Evolutionary conservation across 2,797 vertebrate species (phyloP), one percentile per base, ranked within the genome.

Genomic region (Apogon talboti): DNA sequence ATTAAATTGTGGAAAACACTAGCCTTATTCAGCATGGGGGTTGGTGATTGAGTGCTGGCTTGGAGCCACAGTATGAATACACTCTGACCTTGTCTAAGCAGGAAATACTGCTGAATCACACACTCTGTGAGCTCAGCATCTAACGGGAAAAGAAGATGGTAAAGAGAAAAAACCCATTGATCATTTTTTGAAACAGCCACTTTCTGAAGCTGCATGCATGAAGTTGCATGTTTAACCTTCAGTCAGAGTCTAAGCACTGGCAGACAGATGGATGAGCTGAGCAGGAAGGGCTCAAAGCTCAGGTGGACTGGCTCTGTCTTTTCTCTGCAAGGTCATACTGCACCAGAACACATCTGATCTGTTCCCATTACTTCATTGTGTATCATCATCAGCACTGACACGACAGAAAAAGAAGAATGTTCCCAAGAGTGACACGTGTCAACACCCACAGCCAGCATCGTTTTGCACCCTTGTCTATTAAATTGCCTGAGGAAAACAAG

Each of bases 261-360:
- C 71, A 78, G 84, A 87, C 89, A 89, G 88, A 90, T 87, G 88
- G 88, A 72, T 62, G 86, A 88, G 89, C 83, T 86, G 84, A 87
- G 86, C 85, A 78, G 56, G 58, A 81, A 79, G 60, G 86, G 86
- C 87, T 91, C 81, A 89, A 83, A 88, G 87, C 90, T 87, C 82
- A 90, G 82, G 83, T 90, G 76, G 76, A 85, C 58, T 71, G 58
- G 33, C 51, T 74, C 28, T 68, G 30, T 64, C 38, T 48, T 66
- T 54, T 59, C 58, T 57, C 53, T 66, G 78, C 87, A 91, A 92
- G 88, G 90, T 93, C 91, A 92, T 54, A 55, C 87, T 89, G 87
- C 88, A 87, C 82, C 79, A 82, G 19, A 85, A 50, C 73, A 72
- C 49, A 81, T 79, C 83, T 78, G 42, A 82, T 77, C 70, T 74